Evolutionary conservation across 2,797 vertebrate genomes (phyloP).

Genomic region (Aulostomus chinensis): DNA sequence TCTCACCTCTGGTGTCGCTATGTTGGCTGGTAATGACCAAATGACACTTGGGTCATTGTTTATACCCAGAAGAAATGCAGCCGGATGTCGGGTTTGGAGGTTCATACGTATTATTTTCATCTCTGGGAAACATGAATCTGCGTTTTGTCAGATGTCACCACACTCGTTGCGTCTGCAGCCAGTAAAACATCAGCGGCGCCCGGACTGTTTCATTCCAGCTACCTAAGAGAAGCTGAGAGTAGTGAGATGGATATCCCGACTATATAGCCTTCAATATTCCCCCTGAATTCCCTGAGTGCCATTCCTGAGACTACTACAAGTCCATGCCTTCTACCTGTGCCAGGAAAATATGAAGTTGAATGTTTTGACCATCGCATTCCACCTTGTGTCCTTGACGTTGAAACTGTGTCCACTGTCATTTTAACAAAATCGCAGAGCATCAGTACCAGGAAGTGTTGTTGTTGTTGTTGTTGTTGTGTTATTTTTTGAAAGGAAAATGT

Average conservation of each 20-base stretch:
- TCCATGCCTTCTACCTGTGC: constrained; percentile 71
- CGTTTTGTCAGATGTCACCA: constrained; percentile 18
- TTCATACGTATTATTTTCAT: constrained; percentile 4
- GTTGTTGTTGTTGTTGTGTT: constrained; percentile 11
- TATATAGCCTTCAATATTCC: constrained; percentile 55
- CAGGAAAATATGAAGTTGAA: constrained; percentile 67
- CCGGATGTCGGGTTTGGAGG: constrained; percentile 18
- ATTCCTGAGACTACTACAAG: constrained; percentile 74
- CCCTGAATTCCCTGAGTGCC: constrained; percentile 56
- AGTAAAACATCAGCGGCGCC: constrained; percentile 28
- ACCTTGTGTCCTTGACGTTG: constrained; percentile 9
- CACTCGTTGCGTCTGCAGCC: constrained; percentile 40
- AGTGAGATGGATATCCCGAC: constrained; percentile 63
- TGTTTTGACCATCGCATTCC: constrained; percentile 34
- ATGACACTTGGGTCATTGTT: not conserved
- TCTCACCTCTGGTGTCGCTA: no score
- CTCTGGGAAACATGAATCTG: constrained; percentile 17
- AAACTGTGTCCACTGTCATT: constrained; percentile 29
- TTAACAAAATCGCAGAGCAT: constrained; percentile 14
- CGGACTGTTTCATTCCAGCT: constrained; percentile 30
- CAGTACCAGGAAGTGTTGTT: constrained; percentile 30
- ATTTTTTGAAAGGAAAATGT: constrained; percentile 5
- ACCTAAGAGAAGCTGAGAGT: constrained; percentile 30
- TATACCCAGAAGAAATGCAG: constrained; percentile 5
- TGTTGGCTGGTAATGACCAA: no score